Evolutionary conservation across 2,888 invertebrate species (phyloP), one percentile per base, ranked within the genome.

Genomic region (Amiota communis): DNA sequence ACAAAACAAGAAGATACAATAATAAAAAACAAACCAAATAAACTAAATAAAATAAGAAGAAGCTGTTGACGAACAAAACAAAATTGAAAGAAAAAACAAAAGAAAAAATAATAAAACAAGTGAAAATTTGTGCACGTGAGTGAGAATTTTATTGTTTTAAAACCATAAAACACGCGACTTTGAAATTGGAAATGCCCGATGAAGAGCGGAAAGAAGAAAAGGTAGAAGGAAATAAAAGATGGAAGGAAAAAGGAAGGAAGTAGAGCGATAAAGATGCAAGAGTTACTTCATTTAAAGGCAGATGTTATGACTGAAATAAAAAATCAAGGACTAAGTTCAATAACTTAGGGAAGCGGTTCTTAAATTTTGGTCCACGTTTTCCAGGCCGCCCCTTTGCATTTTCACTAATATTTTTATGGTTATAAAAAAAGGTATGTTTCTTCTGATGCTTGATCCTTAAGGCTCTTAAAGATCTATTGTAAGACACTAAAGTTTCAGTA

Each of bases 21-120:
- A 69, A 47, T 49, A n/a, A 73, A 23, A 70, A 65, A 72, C 17
- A 69, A 48, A 56, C 36, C 77, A 77, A 74, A 36, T 36, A 36
- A 36, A 36, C 36, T 36, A 36, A 36, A 36, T 36, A 36, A 36
- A 36, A 36, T 36, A 6, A 36, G 36, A 36, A 36, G 36, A 36
- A 23, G 23, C 23, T 36, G 36, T 36, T 36, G 36, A 36, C 36
- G 36, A 36, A 36, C 36, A 36, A 36, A 53, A 53, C 65, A n/a
- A 75, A 77, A 76, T 75, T 80, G 17, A 80, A 78, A 75, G 76
- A 78, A 75, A 76, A 70, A 70, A 72, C 48, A 72, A 47, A 23
- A n/a, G 15, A n/a, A 70, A 13, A 15, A 36, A 23, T 23, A 49
- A 49, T 57, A 13, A 71, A 73, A 76, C 17, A 70, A 67, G 23